These are phyloP conservation scores for Chloebia gouldiae DNA, from an alignment of 2,113 vertebrate species.

Conservation along the genomic window DNA sequence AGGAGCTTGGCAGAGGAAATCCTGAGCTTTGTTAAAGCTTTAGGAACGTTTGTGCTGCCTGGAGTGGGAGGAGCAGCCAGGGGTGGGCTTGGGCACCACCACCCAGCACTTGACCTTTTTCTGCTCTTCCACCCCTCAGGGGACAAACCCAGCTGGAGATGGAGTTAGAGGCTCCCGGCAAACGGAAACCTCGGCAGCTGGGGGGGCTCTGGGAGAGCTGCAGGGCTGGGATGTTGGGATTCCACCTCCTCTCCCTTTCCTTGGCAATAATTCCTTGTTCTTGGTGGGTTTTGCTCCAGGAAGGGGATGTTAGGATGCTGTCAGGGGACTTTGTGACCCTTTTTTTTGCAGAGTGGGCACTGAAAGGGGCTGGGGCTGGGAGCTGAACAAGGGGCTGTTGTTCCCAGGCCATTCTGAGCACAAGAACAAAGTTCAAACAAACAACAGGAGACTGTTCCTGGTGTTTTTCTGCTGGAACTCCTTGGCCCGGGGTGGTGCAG, in stretches of 20 bases:
- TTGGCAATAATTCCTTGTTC: neutral
- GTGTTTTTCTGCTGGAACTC: neutral
- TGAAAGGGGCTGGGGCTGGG: neutral
- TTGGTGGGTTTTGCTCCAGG: neutral
- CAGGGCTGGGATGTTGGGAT: accelerated
- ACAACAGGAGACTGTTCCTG: neutral
- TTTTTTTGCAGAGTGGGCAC: neutral
- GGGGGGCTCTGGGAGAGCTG: neutral
- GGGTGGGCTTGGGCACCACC: neutral
- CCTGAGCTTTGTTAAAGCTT: neutral
- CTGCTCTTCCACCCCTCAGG: neutral
- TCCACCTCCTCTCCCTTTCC: neutral
- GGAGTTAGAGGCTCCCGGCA: accelerated
- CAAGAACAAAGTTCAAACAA: neutral
- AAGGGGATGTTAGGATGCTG: neutral
- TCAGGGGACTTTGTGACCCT: neutral
- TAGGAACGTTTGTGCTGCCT: neutral
- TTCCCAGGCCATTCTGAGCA: neutral
- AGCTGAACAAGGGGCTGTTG: constrained; percentile 23
- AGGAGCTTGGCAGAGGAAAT: neutral
- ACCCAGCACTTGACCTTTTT: neutral
- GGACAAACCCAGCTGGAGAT: accelerated
- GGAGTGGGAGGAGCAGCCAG: neutral
- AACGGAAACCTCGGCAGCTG: neutral
- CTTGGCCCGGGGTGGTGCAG: neutral